Evolutionary conservation across 2,888 invertebrate species (phyloP).

Genomic region (Panzeria rudis): DNA sequence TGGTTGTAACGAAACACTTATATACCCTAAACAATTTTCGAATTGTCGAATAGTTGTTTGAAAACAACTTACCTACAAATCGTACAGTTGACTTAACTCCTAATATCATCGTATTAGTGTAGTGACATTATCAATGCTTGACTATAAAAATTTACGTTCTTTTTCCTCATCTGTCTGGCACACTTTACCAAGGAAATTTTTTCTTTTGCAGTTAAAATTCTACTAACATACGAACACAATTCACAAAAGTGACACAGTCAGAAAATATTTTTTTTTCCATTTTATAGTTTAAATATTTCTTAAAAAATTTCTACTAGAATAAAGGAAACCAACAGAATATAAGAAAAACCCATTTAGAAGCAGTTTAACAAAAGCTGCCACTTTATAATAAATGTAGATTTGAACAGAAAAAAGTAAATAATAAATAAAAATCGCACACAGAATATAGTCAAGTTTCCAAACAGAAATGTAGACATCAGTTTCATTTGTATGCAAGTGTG

Average conservation of each 20-base stretch:
- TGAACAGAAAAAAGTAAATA: background rate
- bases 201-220: background rate
- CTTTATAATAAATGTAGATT: slow-evolving; percentile 23
- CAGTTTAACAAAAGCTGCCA: slow-evolving; percentile 11
- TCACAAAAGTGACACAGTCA: too few species aligned
- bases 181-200: slow-evolving; percentile 1
- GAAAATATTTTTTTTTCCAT: too few species aligned
- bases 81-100: too few species aligned
- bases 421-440: background rate
- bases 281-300: background rate
- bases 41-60: too few species aligned
- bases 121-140: background rate
- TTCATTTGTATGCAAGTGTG: slow-evolving; percentile 20
- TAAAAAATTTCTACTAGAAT: slow-evolving; percentile 1
- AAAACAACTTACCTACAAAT: too few species aligned
- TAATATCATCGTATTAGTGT: background rate
- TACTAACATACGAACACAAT: background rate
- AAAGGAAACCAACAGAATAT: slow-evolving; percentile 1
- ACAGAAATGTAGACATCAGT: slow-evolving; percentile 46
- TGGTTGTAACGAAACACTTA: background rate
- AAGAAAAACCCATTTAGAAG: background rate
- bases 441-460: background rate
- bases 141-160: background rate
- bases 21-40: background rate
- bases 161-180: background rate